These are phyloP conservation scores for Agelaius phoeniceus DNA, from an alignment of 2,113 vertebrate genomes.

Conservation along the genomic window DNA sequence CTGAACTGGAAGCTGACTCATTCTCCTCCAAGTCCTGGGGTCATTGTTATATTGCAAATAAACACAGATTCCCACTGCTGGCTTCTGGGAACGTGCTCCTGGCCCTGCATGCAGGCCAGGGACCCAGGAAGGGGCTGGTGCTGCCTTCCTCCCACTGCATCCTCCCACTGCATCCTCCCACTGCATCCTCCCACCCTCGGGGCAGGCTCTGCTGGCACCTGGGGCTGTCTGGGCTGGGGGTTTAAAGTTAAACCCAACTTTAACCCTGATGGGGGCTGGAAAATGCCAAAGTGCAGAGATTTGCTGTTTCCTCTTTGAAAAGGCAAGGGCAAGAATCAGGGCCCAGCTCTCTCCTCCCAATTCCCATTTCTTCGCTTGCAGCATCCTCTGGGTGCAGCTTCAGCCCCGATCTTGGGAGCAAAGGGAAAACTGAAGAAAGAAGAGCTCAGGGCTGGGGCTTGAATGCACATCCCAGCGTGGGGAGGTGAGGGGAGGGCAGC, in stretches of 20 bases:
- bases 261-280: background rate
- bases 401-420: too few species aligned
- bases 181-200: background rate
- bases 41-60: constrained; percentile 8
- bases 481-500: background rate
- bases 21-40: background rate
- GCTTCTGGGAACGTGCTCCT: background rate
- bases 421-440: background rate
- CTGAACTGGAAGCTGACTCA: constrained; percentile 33
- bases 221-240: background rate
- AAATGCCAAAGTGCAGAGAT: background rate
- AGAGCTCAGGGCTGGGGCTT: background rate
- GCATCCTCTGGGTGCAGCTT: background rate
- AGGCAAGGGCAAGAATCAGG: background rate
- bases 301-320: background rate
- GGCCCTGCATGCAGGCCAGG: background rate
- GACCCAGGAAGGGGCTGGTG: background rate
- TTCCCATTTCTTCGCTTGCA: background rate
- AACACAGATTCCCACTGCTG: constrained; percentile 41
- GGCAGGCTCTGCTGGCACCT: background rate
- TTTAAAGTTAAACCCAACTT: background rate
- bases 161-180: background rate
- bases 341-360: background rate
- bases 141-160: too few species aligned
- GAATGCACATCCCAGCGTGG: background rate